Evolutionary conservation across 2,113 vertebrate species (phyloP), one percentile per base, ranked within the genome.

Genomic region (Peromyscus californicus): DNA sequence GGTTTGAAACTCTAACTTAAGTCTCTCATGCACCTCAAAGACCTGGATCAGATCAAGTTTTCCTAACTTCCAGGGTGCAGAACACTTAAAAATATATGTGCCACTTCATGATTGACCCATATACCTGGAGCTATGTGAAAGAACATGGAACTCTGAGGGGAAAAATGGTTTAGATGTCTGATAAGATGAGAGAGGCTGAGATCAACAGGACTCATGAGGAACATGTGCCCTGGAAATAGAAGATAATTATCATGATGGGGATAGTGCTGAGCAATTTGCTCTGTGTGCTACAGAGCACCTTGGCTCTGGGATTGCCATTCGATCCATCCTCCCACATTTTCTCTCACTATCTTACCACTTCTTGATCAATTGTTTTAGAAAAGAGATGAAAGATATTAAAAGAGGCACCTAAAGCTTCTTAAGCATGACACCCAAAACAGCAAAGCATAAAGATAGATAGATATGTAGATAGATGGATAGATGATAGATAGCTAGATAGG

Each of bases 371-470:
- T 79, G 29, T 54, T 51, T 84, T n/a, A 33, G 54, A 33, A 90
- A 33, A 90, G 69, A 96, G 54, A 74, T 74, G 88, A 45, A 69
- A 80, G 79, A 93, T 51, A 15, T 74, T 95, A 85, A 83, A 59
- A 80, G n/a, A 88, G 16, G 33, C 80, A 17, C 70, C 63, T 17
- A 31, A 31, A 72, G 83, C 21, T 72, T 93, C n/a, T 67, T 83
- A 88, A 78, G 26, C 45, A 87, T 24, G 42, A 54, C 42, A 84
- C 91, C 79, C 82, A 95, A 78, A 65, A 13, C n/a, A 88, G 22
- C 76, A 26, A 78, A 78, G 31, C 59, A 61, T 69, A 83, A 89
- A 69, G 21, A 51, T 33, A 89, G 82, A 72, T 10, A 42, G 3
- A 74, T 1, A 72, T 7, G 21, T 1, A 72, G 19, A 74, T 10